These are phyloP conservation scores for Rostratula benghalensis DNA, from an alignment of 2,113 vertebrate genomes.

Conservation along the genomic window DNA sequence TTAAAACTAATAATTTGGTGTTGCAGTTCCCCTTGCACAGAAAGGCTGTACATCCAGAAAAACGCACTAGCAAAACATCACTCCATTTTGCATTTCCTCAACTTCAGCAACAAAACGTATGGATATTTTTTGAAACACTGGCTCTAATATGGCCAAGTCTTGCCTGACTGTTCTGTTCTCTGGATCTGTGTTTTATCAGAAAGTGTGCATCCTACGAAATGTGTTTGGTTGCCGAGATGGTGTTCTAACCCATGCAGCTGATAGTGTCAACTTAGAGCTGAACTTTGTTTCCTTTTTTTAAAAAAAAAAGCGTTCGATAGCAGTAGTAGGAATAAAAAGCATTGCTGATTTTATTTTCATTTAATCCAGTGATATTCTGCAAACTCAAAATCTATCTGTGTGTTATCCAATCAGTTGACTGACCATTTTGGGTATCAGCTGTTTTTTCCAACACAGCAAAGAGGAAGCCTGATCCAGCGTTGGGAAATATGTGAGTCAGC, in stretches of 20 bases:
- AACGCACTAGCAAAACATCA: not conserved
- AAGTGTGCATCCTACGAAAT: not conserved
- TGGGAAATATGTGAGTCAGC: not conserved
- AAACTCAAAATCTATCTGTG: not conserved
- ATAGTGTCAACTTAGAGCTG: not conserved
- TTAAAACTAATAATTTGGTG: not conserved
- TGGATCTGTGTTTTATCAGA: not conserved
- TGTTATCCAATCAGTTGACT: not conserved
- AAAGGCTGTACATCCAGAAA: not conserved
- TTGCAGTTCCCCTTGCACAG: not conserved
- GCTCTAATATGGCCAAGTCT: not conserved
- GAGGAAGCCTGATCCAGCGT: not conserved
- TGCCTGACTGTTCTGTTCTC: not conserved
- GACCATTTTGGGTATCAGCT: not conserved
- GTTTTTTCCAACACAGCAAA: not conserved
- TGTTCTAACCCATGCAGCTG: not conserved
- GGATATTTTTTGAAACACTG: not conserved
- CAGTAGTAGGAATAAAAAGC: not conserved
- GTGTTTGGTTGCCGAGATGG: rapidly evolving
- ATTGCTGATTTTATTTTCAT: not conserved
- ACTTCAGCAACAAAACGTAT: not conserved
- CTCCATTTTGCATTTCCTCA: not conserved
- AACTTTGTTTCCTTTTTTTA: not conserved
- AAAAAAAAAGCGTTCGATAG: not conserved
- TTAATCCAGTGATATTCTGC: not conserved